Evolutionary conservation across 2,113 vertebrate species (phyloP).

Genomic region (Baryphthengus martii): DNA sequence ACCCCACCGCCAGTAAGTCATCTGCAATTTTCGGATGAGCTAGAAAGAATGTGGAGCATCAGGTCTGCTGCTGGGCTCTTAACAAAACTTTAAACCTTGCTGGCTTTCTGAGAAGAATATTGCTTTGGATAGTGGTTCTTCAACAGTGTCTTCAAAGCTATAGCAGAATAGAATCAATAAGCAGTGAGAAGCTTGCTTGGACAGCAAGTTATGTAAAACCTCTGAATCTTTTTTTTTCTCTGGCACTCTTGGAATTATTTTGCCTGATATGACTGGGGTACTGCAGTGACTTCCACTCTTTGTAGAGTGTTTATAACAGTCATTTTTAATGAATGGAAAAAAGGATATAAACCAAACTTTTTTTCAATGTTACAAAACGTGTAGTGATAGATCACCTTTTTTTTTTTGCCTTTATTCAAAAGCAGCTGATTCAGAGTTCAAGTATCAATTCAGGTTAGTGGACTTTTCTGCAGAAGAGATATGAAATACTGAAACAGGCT

Average conservation of each 20-base stretch:
- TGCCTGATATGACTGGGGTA: not conserved
- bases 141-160: not conserved
- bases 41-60: not conserved
- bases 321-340: not conserved
- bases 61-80: not conserved
- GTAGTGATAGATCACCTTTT: not conserved
- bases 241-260: not conserved
- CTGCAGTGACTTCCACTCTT: not conserved
- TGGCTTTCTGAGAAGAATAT: not conserved
- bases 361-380: not conserved
- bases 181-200: not conserved
- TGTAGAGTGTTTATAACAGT: not conserved
- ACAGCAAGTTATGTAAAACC: not conserved
- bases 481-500: not conserved
- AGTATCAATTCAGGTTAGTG: not conserved
- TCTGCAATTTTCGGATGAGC: not conserved
- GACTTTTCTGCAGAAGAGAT: not conserved
- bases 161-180: not conserved
- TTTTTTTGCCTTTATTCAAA: not conserved
- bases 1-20: not conserved
- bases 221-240: too few relatives aligned
- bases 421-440: not conserved
- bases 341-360: not conserved
- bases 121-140: not conserved
- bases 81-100: too few relatives aligned